Evolutionary conservation across 2,888 invertebrate genomes (phyloP), one percentile per base, ranked within the genome.

Genomic region (Cheilosia vulpina): DNA sequence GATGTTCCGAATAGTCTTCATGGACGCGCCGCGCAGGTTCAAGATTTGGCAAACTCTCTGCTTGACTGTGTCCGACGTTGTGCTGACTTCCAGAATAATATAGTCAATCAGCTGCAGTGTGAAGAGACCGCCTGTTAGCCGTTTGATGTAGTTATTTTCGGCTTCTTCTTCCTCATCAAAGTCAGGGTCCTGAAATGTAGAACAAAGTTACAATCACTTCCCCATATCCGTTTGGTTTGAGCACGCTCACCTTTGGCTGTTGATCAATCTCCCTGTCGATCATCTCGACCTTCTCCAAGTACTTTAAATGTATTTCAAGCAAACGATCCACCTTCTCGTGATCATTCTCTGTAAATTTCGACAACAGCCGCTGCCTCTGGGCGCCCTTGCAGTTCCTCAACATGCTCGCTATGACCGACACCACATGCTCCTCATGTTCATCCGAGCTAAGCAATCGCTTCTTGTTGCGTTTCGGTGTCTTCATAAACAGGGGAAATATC

Each of bases 401-500:
- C 96, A 99, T 96, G 43, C 97, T 97, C 0, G 97, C 95, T 89
- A 99, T 97, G 81, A 99, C 97, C 0, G 98, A 98, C 19, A 97
- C 94, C 0, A 98, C 98, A 92, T 98, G 98, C 93, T 99, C 98
- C 94, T 98, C 98, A 89, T 98, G 97, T 90, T 98, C 97, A 90
- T 98, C 97, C 0, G 96, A 94, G 6, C 96, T 96, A 11, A 97
- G 93, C 58, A 97, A 93, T 88, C 96, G 95, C 90, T 96, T 96
- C 81, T 96, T 94, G 89, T 95, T 95, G 89, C 96, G 95, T 89
- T 97, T 97, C 0, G 99, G 99, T 0, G 99, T 99, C 93, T 99
- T 98, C 99, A 99, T 99, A 91, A 99, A 99, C 0, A 99, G 93
- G 1, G 99, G 99, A 92, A 99, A 99, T 82, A 99, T 96, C 5